Evolutionary conservation across 2,797 vertebrate species (phyloP).

Genomic region (Muscicapa striata): DNA sequence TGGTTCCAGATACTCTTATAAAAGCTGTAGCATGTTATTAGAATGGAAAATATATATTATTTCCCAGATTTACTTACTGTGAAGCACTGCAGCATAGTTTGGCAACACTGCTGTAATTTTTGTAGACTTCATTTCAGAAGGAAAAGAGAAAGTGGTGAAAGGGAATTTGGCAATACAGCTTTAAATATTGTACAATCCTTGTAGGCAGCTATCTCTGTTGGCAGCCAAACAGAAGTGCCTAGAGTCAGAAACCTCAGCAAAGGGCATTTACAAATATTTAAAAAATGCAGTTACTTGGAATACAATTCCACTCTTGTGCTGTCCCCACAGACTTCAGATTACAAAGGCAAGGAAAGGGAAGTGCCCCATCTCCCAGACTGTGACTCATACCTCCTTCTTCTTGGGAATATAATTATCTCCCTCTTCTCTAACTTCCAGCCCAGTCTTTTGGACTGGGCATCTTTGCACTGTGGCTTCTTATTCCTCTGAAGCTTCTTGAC

Average conservation of each 20-base stretch:
- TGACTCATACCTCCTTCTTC: background rate
- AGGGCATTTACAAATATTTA: constrained; percentile 59
- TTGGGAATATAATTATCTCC: background rate
- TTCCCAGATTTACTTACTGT: background rate
- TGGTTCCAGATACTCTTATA: background rate
- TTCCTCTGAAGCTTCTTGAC: constrained; percentile 35
- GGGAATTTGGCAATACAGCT: background rate
- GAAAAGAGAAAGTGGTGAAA: background rate
- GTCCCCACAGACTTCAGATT: constrained; percentile 15
- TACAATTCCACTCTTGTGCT: background rate
- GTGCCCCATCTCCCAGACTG: background rate
- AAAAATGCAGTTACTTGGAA: constrained; percentile 32
- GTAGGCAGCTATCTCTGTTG: background rate
- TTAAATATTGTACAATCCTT: constrained; percentile 53
- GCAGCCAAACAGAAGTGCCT: background rate
- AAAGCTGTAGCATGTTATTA: background rate
- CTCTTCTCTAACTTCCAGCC: background rate
- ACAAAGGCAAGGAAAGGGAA: constrained; percentile 10
- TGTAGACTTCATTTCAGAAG: background rate
- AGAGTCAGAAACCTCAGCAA: constrained; percentile 43
- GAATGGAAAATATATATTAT: background rate
- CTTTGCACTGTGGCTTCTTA: background rate
- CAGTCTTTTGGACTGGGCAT: background rate
- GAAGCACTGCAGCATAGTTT: background rate
- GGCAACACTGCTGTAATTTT: background rate